Evolutionary conservation across 2,797 vertebrate genomes (phyloP).

Genomic region (Muscicapa striata): DNA sequence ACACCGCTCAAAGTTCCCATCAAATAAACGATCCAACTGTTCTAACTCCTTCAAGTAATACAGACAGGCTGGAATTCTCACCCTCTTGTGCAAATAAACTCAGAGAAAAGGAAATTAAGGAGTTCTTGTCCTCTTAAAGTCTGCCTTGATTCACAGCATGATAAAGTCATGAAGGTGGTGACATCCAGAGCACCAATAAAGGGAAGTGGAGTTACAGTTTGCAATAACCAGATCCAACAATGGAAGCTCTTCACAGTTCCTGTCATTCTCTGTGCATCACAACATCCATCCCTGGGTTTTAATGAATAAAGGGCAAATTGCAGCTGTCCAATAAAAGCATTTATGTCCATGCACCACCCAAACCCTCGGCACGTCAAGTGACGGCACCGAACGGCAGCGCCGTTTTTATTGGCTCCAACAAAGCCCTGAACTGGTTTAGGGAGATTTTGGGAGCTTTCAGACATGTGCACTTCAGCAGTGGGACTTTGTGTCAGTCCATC

Average conservation of each 20-base stretch:
- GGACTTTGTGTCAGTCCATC: not conserved
- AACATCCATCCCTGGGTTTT: not conserved
- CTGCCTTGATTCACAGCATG: not conserved
- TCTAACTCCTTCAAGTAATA: not conserved
- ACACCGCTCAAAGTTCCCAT: not conserved
- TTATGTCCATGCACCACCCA: rapidly evolving
- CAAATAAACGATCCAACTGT: not conserved
- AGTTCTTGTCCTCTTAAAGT: not conserved
- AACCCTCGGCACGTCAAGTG: not conserved
- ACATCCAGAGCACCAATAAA: not conserved
- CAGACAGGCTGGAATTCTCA: not conserved
- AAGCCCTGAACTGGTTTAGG: not conserved
- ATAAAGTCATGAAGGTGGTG: not conserved
- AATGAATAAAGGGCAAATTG: not conserved
- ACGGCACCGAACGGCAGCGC: not conserved
- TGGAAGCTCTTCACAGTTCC: not conserved
- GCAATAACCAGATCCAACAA: not conserved
- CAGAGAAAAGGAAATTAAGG: not conserved
- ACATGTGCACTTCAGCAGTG: rapidly evolving
- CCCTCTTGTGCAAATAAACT: not conserved
- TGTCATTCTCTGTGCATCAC: not conserved
- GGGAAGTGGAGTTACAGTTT: not conserved
- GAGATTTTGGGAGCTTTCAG: not conserved
- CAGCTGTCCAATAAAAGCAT: not conserved
- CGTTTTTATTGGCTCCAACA: not conserved